phyloP scores from a whole-genome alignment of 2,113 vertebrate genomes.

The Tautogolabrus adspersus region DNA sequence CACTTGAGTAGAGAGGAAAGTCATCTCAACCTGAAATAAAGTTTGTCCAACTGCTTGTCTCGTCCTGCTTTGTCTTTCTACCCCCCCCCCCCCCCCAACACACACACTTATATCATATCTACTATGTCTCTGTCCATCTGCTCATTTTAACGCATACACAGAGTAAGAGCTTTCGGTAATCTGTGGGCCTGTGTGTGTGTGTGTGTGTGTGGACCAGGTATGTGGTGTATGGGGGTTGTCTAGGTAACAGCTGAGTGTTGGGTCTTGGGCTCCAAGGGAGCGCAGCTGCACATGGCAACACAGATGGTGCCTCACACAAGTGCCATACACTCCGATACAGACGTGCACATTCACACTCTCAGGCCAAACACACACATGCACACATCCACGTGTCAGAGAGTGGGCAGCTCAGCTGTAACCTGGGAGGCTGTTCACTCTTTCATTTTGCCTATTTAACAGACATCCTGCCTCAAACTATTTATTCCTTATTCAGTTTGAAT shows the following conservation, averaged over 20 bases:
- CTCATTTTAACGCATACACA: slow-evolving; percentile 41
- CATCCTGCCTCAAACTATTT: slow-evolving; percentile 52
- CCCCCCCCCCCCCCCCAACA: slow-evolving; percentile 3
- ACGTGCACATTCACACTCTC: slow-evolving; percentile 19
- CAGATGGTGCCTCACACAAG: slow-evolving; percentile 68
- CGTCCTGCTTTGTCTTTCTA: background rate
- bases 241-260: slow-evolving; percentile 76
- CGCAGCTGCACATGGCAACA: slow-evolving; percentile 72
- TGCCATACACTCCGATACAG: slow-evolving; percentile 2
- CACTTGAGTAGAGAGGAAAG: background rate
- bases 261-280: slow-evolving; percentile 66
- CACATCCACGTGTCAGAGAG: slow-evolving; percentile 49
- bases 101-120: slow-evolving; percentile 19
- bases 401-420: slow-evolving; percentile 75
- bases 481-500: slow-evolving; percentile 39
- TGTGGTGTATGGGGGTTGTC: slow-evolving; percentile 55
- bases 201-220: slow-evolving; percentile 59
- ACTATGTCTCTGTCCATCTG: slow-evolving; percentile 56
- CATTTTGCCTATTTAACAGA: slow-evolving; percentile 59
- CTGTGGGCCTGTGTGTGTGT: slow-evolving; percentile 20
- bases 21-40: slow-evolving; percentile 27
- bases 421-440: slow-evolving; percentile 63
- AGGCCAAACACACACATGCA: slow-evolving; percentile 22
- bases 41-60: slow-evolving; percentile 42
- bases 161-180: slow-evolving; percentile 49